Percentiles rank a stretch among this genome's conserved stretches.
Conservation (phyloP, 2,888 invertebrate genomes). For the Drosophila multiciliata region DNA sequence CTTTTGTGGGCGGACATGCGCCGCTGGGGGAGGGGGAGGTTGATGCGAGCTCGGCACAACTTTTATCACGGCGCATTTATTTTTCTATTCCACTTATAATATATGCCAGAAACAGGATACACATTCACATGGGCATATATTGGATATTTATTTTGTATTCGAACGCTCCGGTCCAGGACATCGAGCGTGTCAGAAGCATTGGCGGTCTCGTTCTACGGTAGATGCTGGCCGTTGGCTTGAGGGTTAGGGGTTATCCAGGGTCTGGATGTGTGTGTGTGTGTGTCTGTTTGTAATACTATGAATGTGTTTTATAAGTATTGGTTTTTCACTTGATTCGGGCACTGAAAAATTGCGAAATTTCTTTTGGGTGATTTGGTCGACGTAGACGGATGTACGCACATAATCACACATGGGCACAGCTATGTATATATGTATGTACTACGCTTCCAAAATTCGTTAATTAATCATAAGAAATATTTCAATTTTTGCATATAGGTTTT, state of each 20-base stretch:
- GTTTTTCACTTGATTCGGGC: conserved; percentile 67
- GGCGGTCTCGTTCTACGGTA: conserved; percentile 54
- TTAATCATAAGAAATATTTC: not conserved
- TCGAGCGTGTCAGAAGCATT: conserved; percentile 67
- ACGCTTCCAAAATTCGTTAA: not conserved
- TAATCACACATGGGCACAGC: conserved; percentile 6
- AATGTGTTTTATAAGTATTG: conserved; percentile 55
- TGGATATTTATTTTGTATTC: conserved; percentile 82
- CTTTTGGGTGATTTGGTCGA: conserved; percentile 79
- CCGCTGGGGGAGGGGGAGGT: conserved; percentile 33
- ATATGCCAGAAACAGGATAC: conserved; percentile 83
- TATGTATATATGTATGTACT: conserved; percentile 10
- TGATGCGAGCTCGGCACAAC: conserved; percentile 58
- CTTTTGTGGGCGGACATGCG: conserved; percentile 33
- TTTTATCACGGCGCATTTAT: conserved; percentile 82
- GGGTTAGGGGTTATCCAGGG: conserved; percentile 54
- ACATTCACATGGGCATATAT: conserved; percentile 76
- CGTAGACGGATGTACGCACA: conserved; percentile 28
- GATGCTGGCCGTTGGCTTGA: conserved; percentile 49
- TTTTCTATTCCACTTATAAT: conserved; percentile 83
- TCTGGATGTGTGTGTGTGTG: conserved; percentile 21
- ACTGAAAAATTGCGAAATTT: conserved; percentile 80
- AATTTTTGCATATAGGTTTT: not conserved
- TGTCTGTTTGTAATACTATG: conserved; percentile 21
- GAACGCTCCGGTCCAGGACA: conserved; percentile 71